phyloP scores from a whole-genome alignment of 1,140 invertebrate genomes.

The Tetramorium alpestre region DNA sequence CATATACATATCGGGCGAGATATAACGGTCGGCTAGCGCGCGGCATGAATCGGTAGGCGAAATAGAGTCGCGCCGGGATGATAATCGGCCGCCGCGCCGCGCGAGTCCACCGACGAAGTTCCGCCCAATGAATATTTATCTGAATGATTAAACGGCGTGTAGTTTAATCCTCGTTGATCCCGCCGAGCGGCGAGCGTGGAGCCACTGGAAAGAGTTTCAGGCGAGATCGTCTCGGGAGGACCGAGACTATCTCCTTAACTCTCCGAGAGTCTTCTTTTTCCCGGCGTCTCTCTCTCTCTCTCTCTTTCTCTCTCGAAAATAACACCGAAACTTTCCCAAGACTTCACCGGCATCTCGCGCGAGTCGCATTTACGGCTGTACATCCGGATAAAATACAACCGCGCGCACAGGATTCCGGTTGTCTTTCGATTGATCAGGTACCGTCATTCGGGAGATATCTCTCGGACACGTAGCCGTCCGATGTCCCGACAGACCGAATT shows the following conservation, averaged over 20 bases:
- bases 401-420: conserved; percentile 54
- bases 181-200: background rate
- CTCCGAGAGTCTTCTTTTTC: conserved; percentile 14
- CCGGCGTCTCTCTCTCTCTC: background rate
- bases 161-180: conserved; percentile 44
- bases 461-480: conserved; percentile 72
- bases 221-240: conserved; percentile 24
- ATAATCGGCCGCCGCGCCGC: conserved; percentile 41
- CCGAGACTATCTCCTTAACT: conserved; percentile 51
- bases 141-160: conserved; percentile 51
- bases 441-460: conserved; percentile 75
- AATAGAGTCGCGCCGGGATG: conserved; percentile 45
- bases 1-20: conserved; percentile 48
- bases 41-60: conserved; percentile 25
- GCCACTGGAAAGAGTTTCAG: conserved; percentile 4
- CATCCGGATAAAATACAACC: conserved; percentile 47
- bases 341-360: conserved; percentile 45
- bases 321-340: conserved; percentile 59
- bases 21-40: conserved; percentile 8
- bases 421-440: conserved; percentile 75
- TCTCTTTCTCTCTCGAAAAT: conserved; percentile 10
- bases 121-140: conserved; percentile 54
- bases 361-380: conserved; percentile 1
- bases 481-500: conserved; percentile 70
- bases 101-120: conserved; percentile 40